Evolutionary conservation across 2,113 vertebrate species (phyloP), one percentile per base, ranked within the genome.

Genomic region (Caranx melampygus): DNA sequence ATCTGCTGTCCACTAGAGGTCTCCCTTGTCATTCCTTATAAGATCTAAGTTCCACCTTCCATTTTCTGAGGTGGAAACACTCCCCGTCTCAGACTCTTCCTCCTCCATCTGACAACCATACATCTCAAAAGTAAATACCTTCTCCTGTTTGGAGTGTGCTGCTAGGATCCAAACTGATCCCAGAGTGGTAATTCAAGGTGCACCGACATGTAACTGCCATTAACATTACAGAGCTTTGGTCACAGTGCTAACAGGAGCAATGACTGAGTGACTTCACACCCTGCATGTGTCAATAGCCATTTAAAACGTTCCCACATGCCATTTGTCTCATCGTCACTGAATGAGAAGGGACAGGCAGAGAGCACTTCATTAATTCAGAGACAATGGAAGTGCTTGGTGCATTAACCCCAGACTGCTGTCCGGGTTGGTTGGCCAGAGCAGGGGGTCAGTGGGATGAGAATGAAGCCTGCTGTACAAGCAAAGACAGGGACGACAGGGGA

Each of bases 311-410:
- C 79, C 83, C 76, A 66, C 88, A 87, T 42, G 88, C 92, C 89
- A 91, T 85, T 81, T 88, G 86, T 78, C 81, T 81, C 52, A 45
- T 84, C 89, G 88, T 89, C 80, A 68, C 3, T 82, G 81, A 90
- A 90, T 90, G 87, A 80, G 79, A 89, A 82, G 72, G 86, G 92
- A 91, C 86, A 88, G 87, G 79, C 84, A 66, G 67, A 79, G 76
- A 87, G 75, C 74, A 89, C 88, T 90, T 93, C 84, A 93, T 94
- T 94, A 94, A 89, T 92, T 90, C 86, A 86, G 85, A 94, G 90
- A 93, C 91, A 93, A 94, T 89, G 81, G 79, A 45, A 86, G 75
- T 52, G 82, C 86, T 91, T 86, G 93, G 89, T 88, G 92, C 86
- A 92, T 93, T 94, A 94, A 92, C 90, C 91, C 84, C 90, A 89